A percentile compares a stretch with the other conserved stretches of the same genome.
Conservation (phyloP, 2,888 invertebrate species). For the Scotopteryx bipunctaria region DNA sequence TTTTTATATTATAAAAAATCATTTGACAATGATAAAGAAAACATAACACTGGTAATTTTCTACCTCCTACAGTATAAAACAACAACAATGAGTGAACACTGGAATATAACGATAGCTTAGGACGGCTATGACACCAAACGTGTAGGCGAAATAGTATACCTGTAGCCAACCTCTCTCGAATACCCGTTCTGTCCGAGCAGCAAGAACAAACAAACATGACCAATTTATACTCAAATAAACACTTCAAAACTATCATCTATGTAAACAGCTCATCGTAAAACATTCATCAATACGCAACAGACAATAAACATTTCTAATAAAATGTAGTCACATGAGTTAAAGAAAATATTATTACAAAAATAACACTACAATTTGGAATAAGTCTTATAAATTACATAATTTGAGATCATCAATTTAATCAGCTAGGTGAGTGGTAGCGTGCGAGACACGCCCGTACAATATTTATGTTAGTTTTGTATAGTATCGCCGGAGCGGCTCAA, state of each 20-base stretch:
- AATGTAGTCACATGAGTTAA: constrained; percentile 56
- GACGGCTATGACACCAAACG: constrained; percentile 29
- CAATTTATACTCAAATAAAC: constrained; percentile 60
- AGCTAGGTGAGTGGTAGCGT: constrained; percentile 23
- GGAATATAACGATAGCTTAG: constrained; percentile 29
- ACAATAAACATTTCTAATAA: constrained; percentile 64
- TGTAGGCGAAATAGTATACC: constrained; percentile 54
- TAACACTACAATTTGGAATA: constrained; percentile 40
- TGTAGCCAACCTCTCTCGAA: constrained; percentile 75
- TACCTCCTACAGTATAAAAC: constrained; percentile 60
- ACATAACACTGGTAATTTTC: constrained; percentile 68
- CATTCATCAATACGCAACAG: constrained; percentile 67
- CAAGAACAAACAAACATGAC: constrained; percentile 66
- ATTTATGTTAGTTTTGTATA: constrained; percentile 28
- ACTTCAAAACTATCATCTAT: constrained; percentile 59
- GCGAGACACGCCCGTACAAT: constrained; percentile 22
- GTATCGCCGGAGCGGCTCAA: constrained; percentile 35
- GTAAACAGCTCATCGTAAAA: constrained; percentile 64
- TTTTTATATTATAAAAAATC: constrained; percentile 64
- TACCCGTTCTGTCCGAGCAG: constrained; percentile 77
- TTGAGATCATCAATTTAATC: constrained; percentile 42
- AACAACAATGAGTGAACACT: constrained; percentile 36
- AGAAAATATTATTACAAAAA: constrained; percentile 53
- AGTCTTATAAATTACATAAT: constrained; percentile 37
- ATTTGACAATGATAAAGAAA: constrained; percentile 63